phyloP scores from a whole-genome alignment of 2,888 invertebrate species.

The Phaedon cochleariae region DNA sequence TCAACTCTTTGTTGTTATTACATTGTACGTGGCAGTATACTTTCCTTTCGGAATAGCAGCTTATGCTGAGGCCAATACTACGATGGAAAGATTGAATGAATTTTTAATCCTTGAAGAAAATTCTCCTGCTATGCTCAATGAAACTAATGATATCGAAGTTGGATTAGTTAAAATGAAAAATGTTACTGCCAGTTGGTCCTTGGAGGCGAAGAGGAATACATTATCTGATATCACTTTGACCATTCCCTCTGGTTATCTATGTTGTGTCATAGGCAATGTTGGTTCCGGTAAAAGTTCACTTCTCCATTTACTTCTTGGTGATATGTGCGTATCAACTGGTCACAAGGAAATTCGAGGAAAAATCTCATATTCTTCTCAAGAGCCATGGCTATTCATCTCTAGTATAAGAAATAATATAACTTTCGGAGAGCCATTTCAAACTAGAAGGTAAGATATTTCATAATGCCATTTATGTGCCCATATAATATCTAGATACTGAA shows the following conservation, averaged over 20 bases:
- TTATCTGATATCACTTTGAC: constrained; percentile 54
- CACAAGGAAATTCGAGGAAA: constrained; percentile 70
- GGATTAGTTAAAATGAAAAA: constrained; percentile 43
- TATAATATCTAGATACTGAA: no score
- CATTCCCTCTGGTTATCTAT: constrained; percentile 42
- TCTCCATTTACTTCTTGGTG: constrained; percentile 76
- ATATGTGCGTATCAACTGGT: constrained; percentile 72
- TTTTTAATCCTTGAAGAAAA: constrained; percentile 49
- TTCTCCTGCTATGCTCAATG: not conserved
- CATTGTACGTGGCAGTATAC: constrained; percentile 50
- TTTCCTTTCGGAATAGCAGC: constrained; percentile 49
- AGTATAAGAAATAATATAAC: constrained; percentile 82
- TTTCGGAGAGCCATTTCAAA: constrained; percentile 74
- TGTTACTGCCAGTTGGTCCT: constrained; percentile 50
- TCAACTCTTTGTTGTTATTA: constrained; percentile 78
- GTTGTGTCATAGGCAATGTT: constrained; percentile 69
- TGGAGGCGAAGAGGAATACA: constrained; percentile 53
- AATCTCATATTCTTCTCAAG: constrained; percentile 79
- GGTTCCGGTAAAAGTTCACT: constrained; percentile 78
- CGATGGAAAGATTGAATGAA: constrained; percentile 51
- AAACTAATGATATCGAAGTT: constrained; percentile 46
- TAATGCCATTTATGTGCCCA: no score
- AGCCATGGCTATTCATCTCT: constrained; percentile 80
- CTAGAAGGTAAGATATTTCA: constrained; percentile 57
- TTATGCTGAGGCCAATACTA: constrained; percentile 51